These are phyloP conservation scores for Halictus quadricinctus DNA, from an alignment of 2,888 invertebrate species.

Conservation along the genomic window DNA sequence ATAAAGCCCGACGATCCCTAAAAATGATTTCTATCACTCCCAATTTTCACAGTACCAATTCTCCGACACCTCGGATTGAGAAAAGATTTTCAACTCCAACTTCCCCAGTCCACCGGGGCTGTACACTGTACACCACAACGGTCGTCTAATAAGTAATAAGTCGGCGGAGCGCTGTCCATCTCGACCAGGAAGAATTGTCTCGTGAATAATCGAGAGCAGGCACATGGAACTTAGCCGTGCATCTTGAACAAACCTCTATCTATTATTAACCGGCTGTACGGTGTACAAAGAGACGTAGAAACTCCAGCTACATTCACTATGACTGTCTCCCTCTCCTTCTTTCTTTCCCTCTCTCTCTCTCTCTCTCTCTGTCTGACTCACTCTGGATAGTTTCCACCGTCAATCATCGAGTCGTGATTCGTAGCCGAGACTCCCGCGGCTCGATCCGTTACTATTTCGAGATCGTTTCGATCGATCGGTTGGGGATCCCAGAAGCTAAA, in stretches of 20 bases:
- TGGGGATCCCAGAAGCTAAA: constrained; percentile 33
- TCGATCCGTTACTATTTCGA: constrained; percentile 18
- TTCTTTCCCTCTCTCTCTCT: too few relatives aligned
- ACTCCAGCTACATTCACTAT: not conserved
- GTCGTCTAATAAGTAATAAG: not conserved
- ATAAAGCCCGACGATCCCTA: too few relatives aligned
- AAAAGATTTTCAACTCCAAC: not conserved
- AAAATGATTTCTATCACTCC: not conserved
- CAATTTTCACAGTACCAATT: too few relatives aligned
- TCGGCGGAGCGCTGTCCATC: not conserved
- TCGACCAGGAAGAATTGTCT: not conserved
- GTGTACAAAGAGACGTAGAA: not conserved
- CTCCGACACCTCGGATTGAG: not conserved
- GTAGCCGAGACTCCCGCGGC: not conserved
- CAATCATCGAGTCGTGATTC: constrained; percentile 2
- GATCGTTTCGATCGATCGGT: constrained; percentile 10
- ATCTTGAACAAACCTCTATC: not conserved
- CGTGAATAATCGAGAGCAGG: not conserved
- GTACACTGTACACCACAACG: not conserved
- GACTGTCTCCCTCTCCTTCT: not conserved
- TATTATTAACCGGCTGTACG: not conserved
- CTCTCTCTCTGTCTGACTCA: not conserved
- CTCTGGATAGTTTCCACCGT: not conserved
- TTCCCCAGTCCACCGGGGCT: not conserved
- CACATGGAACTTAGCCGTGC: not conserved